These are phyloP conservation scores for Blastobasis lacticolella DNA, from an alignment of 2,888 invertebrate genomes.

Conservation along the genomic window DNA sequence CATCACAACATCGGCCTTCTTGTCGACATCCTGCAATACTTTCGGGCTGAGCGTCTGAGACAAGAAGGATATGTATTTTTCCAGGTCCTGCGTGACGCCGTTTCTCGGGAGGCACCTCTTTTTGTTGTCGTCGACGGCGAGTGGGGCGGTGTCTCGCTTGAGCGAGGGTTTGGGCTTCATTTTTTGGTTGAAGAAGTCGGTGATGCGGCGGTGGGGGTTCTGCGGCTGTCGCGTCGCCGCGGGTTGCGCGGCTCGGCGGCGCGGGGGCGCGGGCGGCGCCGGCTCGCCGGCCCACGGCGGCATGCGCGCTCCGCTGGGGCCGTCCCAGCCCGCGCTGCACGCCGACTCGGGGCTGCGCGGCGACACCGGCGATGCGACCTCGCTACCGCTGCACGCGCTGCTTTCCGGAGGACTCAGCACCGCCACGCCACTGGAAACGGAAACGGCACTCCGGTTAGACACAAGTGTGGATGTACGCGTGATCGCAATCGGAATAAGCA, in stretches of 20 bases:
- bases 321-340: constrained; percentile 39
- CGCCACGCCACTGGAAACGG: constrained; percentile 86
- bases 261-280: constrained; percentile 63
- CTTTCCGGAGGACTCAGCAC: constrained; percentile 84
- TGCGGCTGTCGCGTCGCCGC: constrained; percentile 46
- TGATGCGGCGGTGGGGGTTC: constrained; percentile 83
- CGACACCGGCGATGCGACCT: constrained; percentile 90
- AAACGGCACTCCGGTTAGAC: constrained; percentile 4
- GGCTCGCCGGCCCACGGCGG: constrained; percentile 68
- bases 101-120: constrained; percentile 64
- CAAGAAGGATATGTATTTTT: constrained; percentile 66
- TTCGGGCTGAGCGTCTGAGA: constrained; percentile 66
- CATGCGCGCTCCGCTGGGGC: constrained; percentile 55
- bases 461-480: too few species aligned
- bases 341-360: constrained; percentile 80
- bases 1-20: constrained; percentile 37
- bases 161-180: constrained; percentile 79
- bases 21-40: constrained; percentile 58
- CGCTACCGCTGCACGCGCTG: constrained; percentile 80
- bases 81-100: constrained; percentile 61
- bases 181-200: constrained; percentile 89
- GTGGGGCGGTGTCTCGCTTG: constrained; percentile 53
- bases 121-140: constrained; percentile 49
- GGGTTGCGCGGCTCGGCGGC: constrained; percentile 53
- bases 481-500: too few species aligned